A percentile compares a stretch with the other conserved stretches of the same genome.
phyloP scores from a whole-genome alignment of 2,888 invertebrate species.

The Pyrgus malvae region DNA sequence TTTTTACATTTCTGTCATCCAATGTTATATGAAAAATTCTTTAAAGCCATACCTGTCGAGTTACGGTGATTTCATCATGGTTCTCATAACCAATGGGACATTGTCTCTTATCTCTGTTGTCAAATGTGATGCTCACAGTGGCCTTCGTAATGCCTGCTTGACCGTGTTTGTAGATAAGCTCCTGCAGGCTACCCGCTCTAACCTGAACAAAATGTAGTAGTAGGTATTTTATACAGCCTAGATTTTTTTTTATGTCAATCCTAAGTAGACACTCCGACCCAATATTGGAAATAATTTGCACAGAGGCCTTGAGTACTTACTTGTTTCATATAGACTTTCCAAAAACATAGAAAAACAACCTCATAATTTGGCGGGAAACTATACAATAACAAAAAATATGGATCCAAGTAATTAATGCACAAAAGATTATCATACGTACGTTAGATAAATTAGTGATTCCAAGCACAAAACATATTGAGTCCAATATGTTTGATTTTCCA shows the following conservation, averaged over 20 bases:
- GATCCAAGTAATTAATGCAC: conserved; percentile 18
- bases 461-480: conserved; percentile 98
- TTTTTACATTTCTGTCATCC: no score
- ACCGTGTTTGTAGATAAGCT: conserved; percentile 98
- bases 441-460: conserved; percentile 96
- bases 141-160: conserved; percentile 98
- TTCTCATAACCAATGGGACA: conserved; percentile 96
- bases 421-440: conserved; percentile 79
- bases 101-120: conserved; percentile 90
- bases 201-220: conserved; percentile 86
- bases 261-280: no score
- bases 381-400: conserved; percentile 23
- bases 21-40: no score
- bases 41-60: conserved; percentile 87
- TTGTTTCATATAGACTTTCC: no score
- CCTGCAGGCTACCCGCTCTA: conserved; percentile 93
- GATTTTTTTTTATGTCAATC: no score
- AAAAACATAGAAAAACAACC: no score
- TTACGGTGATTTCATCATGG: conserved; percentile 94
- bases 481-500: conserved; percentile 98
- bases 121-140: conserved; percentile 96
- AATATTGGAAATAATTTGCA: no score
- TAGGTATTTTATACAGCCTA: no score
- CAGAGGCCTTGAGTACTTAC: no score
- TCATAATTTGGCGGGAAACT: conserved; percentile 42